phyloP scores from a whole-genome alignment of 2,113 vertebrate genomes.

The Paramisgurnus dabryanus region DNA sequence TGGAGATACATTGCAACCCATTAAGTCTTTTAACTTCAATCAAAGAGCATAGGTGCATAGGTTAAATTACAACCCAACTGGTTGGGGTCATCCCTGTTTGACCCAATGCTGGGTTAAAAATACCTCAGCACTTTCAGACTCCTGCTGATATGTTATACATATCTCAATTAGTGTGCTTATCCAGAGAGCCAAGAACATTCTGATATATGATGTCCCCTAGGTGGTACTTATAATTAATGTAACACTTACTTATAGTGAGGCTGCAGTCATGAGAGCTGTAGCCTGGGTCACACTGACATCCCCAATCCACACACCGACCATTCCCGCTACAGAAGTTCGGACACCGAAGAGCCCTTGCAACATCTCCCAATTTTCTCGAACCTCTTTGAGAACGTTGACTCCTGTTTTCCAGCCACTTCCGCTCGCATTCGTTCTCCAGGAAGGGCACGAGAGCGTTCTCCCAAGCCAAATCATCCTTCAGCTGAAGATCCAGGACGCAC shows the following conservation, averaged over 20 bases:
- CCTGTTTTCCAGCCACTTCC: conserved; percentile 70
- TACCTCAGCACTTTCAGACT: no score
- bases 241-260: conserved; percentile 69
- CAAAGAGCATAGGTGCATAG: no score
- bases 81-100: no score
- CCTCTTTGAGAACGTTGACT: conserved; percentile 50
- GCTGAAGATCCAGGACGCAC: conserved; percentile 79
- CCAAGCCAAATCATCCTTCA: conserved; percentile 80
- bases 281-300: conserved; percentile 73
- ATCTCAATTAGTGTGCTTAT: no score
- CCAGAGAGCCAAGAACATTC: neutral
- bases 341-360: conserved; percentile 71
- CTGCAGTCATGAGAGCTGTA: conserved; percentile 78
- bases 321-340: conserved; percentile 76
- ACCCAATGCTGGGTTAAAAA: no score
- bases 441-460: conserved; percentile 72
- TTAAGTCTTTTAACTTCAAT: no score
- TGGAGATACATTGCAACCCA: neutral
- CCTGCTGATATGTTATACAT: no score
- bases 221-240: neutral
- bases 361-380: conserved; percentile 46
- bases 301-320: conserved; percentile 72
- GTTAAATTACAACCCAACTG: no score
- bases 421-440: conserved; percentile 83
- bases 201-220: neutral